phyloP scores from a whole-genome alignment of 1,140 invertebrate genomes.

The Drosophila parabipectinata region DNA sequence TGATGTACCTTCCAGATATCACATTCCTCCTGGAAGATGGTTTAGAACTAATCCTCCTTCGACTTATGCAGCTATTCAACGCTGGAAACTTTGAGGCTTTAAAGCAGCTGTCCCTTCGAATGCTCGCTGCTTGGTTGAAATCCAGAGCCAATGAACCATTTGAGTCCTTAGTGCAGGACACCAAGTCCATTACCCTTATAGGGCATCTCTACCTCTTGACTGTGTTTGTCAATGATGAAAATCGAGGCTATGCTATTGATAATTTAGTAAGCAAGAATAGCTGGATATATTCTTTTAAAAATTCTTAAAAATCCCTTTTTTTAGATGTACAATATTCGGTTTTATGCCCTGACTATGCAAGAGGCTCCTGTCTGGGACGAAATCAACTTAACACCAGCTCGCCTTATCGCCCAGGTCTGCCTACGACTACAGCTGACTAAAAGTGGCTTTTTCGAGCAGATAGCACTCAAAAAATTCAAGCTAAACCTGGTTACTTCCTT shows the following conservation, averaged over 20 bases:
- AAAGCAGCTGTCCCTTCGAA: constrained; percentile 66
- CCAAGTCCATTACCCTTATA: constrained; percentile 47
- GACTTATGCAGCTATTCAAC: constrained; percentile 71
- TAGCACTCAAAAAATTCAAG: constrained; percentile 64
- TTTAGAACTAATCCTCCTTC: constrained; percentile 56
- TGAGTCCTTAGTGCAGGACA: constrained; percentile 17
- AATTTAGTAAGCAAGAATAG: constrained; percentile 57
- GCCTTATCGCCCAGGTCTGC: constrained; percentile 72
- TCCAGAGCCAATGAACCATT: constrained; percentile 1
- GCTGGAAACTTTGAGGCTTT: constrained; percentile 68
- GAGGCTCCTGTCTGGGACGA: constrained; percentile 27
- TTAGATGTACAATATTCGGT: constrained; percentile 77
- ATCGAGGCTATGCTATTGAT: constrained; percentile 72
- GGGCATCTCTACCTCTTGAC: constrained; percentile 72
- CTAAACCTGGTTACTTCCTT: constrained; percentile 58
- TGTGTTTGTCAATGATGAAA: constrained; percentile 68
- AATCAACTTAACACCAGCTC: constrained; percentile 63
- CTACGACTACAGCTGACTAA: constrained; percentile 56
- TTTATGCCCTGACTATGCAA: constrained; percentile 69
- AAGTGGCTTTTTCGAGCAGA: constrained; percentile 67
- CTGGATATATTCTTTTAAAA: not conserved
- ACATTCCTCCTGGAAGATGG: constrained; percentile 54
- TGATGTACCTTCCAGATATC: constrained; percentile 37
- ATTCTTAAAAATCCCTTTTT: not conserved
- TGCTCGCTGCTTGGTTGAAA: constrained; percentile 71